Evolutionary conservation across 2,113 vertebrate genomes (phyloP).

Genomic region (Pygoscelis antarcticus): DNA sequence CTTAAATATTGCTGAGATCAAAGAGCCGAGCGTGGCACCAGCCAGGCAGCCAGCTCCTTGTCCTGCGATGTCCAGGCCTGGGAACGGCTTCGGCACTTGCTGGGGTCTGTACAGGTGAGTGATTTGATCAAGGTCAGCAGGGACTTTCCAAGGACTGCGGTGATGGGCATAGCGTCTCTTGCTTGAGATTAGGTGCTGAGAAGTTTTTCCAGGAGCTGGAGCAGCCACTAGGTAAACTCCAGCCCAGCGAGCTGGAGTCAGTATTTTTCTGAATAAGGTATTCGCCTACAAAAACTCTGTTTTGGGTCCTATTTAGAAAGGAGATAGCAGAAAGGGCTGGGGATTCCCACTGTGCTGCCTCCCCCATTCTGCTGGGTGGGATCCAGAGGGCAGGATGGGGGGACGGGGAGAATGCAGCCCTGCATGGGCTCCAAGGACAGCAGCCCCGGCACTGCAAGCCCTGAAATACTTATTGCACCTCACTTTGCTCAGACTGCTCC

Average conservation of each 20-base stretch:
- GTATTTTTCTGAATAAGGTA: neutral
- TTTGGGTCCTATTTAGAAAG: neutral
- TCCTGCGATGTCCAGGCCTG: fast-evolving
- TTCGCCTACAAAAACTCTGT: neutral
- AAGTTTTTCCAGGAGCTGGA: neutral
- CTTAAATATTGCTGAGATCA: constrained; percentile 20
- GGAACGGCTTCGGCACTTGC: neutral
- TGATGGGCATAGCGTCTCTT: no score
- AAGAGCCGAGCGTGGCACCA: neutral
- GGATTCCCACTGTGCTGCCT: neutral
- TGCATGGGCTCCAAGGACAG: no score
- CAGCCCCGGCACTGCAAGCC: neutral
- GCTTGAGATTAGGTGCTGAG: neutral
- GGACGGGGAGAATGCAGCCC: neutral
- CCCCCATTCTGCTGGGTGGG: neutral
- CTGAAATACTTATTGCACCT: neutral
- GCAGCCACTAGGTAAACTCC: neutral
- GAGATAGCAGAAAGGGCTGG: neutral
- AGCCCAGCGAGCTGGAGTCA: neutral
- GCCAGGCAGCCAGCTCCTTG: neutral
- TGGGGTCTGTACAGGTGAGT: fast-evolving
- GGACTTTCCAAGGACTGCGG: neutral
- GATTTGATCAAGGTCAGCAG: neutral
- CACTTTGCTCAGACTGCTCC: neutral
- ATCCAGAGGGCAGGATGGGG: neutral